Conservation (phyloP, 2,888 invertebrate species). For the Congeria kusceri region DNA sequence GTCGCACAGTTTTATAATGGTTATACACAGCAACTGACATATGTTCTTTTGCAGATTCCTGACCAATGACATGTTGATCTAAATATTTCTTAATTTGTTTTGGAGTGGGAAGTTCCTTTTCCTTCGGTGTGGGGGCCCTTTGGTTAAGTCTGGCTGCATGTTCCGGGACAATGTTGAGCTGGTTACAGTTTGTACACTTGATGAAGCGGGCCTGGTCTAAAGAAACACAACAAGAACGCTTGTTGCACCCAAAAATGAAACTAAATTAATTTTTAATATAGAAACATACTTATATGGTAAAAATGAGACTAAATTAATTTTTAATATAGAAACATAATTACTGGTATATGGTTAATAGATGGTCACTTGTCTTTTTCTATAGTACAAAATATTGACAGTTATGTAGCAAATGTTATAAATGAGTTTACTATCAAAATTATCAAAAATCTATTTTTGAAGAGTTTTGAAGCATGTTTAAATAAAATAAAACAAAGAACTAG, state of each 20-base stretch:
- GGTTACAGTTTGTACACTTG: neutral
- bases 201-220: slow-evolving; percentile 2
- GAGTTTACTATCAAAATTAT: too few species aligned
- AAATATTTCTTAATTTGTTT: slow-evolving; percentile 95
- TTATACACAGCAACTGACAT: slow-evolving; percentile 99
- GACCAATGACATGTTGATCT: slow-evolving; percentile 98
- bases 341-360: too few species aligned
- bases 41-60: slow-evolving; percentile 98
- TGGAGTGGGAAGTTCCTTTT: slow-evolving; percentile 3
- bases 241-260: too few species aligned
- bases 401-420: too few species aligned
- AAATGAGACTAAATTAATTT: neutral
- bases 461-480: too few species aligned
- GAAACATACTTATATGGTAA: too few species aligned
- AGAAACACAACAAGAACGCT: too few species aligned
- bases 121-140: neutral
- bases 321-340: neutral
- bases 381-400: too few species aligned
- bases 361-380: too few species aligned
- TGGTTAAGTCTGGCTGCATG: neutral
- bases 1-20: slow-evolving; percentile 98
- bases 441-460: too few species aligned
- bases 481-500: too few species aligned
- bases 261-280: too few species aligned
- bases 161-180: neutral